Evolutionary conservation across 92 coral and sea anemone genomes (phyloP).

Genomic region (Epizoanthus rinbou): DNA sequence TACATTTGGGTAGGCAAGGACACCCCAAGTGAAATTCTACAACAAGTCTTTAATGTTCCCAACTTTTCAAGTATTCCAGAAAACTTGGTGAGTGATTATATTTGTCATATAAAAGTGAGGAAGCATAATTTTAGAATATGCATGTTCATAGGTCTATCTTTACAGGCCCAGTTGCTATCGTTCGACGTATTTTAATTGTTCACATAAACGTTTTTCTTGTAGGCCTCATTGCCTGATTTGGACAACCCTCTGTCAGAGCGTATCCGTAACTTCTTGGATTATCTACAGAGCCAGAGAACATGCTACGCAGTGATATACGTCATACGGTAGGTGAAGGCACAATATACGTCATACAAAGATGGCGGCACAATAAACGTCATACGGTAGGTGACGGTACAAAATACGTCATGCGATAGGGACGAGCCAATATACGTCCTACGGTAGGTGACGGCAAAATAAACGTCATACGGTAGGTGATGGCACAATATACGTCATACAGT

Average conservation of each 20-base stretch:
- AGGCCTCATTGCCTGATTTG: slow-evolving; percentile 90
- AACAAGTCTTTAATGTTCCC: slow-evolving; percentile 86
- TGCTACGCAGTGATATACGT: slow-evolving; percentile 85
- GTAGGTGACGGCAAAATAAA: no score
- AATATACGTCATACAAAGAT: no score
- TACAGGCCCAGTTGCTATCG: not conserved
- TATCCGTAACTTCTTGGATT: slow-evolving; percentile 82
- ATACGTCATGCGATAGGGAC: no score
- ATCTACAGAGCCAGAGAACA: slow-evolving; percentile 84
- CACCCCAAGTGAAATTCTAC: slow-evolving; percentile 80
- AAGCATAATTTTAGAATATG: no score
- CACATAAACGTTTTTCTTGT: slow-evolving; percentile 1
- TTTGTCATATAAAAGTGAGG: no score
- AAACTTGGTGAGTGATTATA: slow-evolving; percentile 75
- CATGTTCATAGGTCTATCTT: not conserved
- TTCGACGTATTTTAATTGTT: not conserved
- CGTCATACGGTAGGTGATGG: no score
- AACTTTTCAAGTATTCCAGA: slow-evolving; percentile 83
- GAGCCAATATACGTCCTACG: no score
- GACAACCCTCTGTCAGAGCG: slow-evolving; percentile 82
- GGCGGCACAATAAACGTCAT: slow-evolving; percentile 31
- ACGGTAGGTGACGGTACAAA: no score
- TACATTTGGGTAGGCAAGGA: slow-evolving; percentile 96
- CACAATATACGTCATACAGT: no score
- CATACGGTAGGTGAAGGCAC: slow-evolving; percentile 63